Conservation (phyloP, 2,797 vertebrate species). For the Clarias fuscus region DNA sequence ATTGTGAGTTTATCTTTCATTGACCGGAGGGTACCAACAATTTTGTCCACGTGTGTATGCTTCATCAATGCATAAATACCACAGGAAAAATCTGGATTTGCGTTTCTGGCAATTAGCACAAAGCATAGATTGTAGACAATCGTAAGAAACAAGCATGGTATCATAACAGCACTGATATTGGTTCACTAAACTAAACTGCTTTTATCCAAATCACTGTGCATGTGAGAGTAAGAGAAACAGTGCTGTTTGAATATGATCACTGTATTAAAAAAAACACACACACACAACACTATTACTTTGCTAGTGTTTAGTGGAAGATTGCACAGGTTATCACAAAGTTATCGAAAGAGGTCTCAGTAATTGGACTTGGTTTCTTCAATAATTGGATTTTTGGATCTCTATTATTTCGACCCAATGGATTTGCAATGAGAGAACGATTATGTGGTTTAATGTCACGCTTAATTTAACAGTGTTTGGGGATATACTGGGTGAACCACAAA, state of each 20-base stretch:
- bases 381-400: conserved; percentile 9
- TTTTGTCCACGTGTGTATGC: too few relatives aligned
- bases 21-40: too few relatives aligned
- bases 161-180: background rate
- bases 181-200: background rate
- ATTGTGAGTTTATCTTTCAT: too few relatives aligned
- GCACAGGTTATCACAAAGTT: background rate
- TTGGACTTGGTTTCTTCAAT: conserved; percentile 15
- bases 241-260: background rate
- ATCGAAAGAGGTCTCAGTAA: background rate
- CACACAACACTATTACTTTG: background rate
- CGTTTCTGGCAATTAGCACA: background rate
- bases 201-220: background rate
- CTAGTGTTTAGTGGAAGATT: background rate
- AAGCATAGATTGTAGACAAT: too few relatives aligned
- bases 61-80: background rate
- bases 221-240: background rate
- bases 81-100: background rate
- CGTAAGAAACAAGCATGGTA: background rate
- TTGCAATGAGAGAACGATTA: background rate
- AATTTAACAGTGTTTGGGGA: background rate
- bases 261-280: too few relatives aligned
- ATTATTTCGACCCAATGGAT: background rate
- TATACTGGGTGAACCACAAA: too few relatives aligned
- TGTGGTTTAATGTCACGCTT: conserved; percentile 3